A percentile compares a stretch with the other conserved stretches of the same genome.
These are phyloP conservation scores for Cryptocheilus praepositus DNA, from an alignment of 2,888 invertebrate genomes.

Conservation along the genomic window DNA sequence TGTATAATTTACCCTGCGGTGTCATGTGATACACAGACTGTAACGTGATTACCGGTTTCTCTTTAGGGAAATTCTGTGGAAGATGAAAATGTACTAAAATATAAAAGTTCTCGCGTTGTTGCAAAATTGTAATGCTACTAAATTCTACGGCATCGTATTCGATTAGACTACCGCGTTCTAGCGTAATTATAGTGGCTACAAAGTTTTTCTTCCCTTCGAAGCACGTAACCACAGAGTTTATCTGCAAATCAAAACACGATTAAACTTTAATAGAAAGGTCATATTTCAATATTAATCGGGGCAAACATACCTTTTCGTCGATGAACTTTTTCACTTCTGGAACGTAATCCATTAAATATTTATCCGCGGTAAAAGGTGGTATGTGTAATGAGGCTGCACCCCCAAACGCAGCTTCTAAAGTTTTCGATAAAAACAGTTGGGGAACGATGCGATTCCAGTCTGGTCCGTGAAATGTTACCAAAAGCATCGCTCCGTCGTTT, in stretches of 20 bases:
- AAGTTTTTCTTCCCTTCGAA: slow-evolving; percentile 50
- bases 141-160: slow-evolving; percentile 75
- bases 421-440: slow-evolving; percentile 76
- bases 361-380: slow-evolving; percentile 73
- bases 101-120: slow-evolving; percentile 74
- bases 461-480: slow-evolving; percentile 78
- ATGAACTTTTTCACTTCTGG: slow-evolving; percentile 77
- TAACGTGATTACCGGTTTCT: slow-evolving; percentile 77
- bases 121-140: slow-evolving; percentile 68
- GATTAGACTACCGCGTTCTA: slow-evolving; percentile 68
- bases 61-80: slow-evolving; percentile 76
- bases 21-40: slow-evolving; percentile 78
- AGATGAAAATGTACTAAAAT: slow-evolving; percentile 70
- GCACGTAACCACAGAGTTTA: slow-evolving; percentile 38
- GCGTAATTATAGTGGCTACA: slow-evolving; percentile 60
- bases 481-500: slow-evolving; percentile 77
- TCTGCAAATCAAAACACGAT: slow-evolving; percentile 49
- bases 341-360: slow-evolving; percentile 78
- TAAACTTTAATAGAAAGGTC: background rate
- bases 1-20: slow-evolving; percentile 48
- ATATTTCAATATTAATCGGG: slow-evolving; percentile 20
- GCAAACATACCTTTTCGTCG: slow-evolving; percentile 75
- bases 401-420: slow-evolving; percentile 76
- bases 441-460: slow-evolving; percentile 74
- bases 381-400: slow-evolving; percentile 71